phyloP scores from a whole-genome alignment of 2,888 invertebrate genomes.

The Pammene aurita region DNA sequence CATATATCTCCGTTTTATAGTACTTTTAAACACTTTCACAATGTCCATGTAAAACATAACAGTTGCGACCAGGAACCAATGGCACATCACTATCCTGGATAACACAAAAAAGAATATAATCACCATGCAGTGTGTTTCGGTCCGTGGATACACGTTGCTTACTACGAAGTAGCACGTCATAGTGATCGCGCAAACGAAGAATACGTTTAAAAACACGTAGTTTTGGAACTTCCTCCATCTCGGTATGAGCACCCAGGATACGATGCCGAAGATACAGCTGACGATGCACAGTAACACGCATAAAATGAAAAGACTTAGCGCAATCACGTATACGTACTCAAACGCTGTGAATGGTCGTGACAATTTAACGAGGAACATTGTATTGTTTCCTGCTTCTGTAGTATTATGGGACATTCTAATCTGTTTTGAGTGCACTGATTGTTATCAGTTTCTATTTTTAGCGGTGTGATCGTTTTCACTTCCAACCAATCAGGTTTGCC shows the following conservation, averaged over 20 bases:
- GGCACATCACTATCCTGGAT: constrained; percentile 28
- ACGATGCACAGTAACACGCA: constrained; percentile 21
- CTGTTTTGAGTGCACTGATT: neutral
- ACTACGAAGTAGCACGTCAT: constrained; percentile 22
- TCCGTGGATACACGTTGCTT: constrained; percentile 11
- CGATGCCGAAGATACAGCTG: constrained; percentile 20
- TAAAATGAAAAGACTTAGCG: constrained; percentile 12
- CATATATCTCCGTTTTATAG: constrained; percentile 23
- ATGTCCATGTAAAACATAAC: constrained; percentile 41
- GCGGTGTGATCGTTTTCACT: too few relatives aligned
- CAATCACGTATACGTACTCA: constrained; percentile 25
- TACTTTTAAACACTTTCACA: constrained; percentile 34
- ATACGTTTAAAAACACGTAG: constrained; percentile 37
- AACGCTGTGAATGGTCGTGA: constrained; percentile 19
- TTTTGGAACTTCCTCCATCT: constrained; percentile 39
- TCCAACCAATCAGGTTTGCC: too few relatives aligned
- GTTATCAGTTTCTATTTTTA: too few relatives aligned
- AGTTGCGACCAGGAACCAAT: constrained; percentile 34
- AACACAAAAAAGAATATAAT: constrained; percentile 29
- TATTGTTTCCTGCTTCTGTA: constrained; percentile 3
- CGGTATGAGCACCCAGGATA: constrained; percentile 32
- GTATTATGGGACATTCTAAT: constrained; percentile 8
- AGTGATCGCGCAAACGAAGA: constrained; percentile 27
- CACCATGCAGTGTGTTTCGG: constrained; percentile 1
- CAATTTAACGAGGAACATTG: neutral